phyloP scores from a whole-genome alignment of 2,888 invertebrate genomes.

The Dryadula phaetusa region DNA sequence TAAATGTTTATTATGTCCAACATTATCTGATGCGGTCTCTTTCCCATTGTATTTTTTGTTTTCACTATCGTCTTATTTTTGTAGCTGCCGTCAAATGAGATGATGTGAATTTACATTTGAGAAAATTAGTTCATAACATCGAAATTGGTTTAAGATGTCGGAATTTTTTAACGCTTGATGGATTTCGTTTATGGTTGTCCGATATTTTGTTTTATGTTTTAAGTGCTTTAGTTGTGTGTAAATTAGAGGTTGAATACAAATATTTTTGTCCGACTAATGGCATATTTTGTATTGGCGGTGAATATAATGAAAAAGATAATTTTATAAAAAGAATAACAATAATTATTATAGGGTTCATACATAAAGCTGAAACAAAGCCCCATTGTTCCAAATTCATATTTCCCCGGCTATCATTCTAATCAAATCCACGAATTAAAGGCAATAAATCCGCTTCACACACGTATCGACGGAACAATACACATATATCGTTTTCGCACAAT shows the following conservation, averaged over 20 bases:
- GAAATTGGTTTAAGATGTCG: conserved; percentile 43
- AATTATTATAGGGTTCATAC: conserved; percentile 32
- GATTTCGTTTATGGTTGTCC: conserved; percentile 43
- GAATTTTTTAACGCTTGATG: conserved; percentile 45
- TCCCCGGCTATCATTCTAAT: conserved; percentile 55
- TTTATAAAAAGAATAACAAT: conserved; percentile 9
- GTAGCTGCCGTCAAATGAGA: conserved; percentile 49
- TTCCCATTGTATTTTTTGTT: conserved; percentile 68
- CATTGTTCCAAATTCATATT: conserved; percentile 47
- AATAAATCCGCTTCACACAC: conserved; percentile 65
- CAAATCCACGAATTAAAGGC: conserved; percentile 64
- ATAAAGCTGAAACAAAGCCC: conserved; percentile 40
- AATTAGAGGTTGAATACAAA: background rate
- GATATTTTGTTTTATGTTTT: conserved; percentile 36
- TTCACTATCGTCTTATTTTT: conserved; percentile 49
- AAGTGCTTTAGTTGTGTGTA: conserved; percentile 6
- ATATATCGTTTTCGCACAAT: conserved; percentile 63
- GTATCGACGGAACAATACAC: conserved; percentile 60
- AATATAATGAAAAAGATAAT: background rate
- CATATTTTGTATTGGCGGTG: background rate
- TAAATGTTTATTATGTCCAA: conserved; percentile 74
- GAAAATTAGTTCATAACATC: conserved; percentile 48
- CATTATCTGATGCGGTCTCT: conserved; percentile 67
- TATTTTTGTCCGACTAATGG: background rate
- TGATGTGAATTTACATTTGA: conserved; percentile 51